These are phyloP conservation scores for Potamilus streckersoni DNA, from an alignment of 1,140 invertebrate species.

Conservation along the genomic window DNA sequence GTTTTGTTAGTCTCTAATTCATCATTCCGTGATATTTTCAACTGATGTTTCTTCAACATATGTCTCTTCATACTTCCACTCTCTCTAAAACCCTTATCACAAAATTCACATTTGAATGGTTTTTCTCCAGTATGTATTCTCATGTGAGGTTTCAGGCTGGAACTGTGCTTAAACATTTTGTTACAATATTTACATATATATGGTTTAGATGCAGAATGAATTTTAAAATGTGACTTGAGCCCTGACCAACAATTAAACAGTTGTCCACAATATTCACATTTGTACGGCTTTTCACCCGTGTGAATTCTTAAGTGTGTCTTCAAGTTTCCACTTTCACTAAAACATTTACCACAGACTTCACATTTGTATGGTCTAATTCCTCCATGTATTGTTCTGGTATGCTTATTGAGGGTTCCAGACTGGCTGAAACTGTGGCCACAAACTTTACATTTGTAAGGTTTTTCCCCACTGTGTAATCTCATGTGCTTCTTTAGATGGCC, in stretches of 20 bases:
- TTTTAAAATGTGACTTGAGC: conserved; percentile 30
- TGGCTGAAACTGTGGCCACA: not conserved
- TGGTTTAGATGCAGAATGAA: conserved; percentile 43
- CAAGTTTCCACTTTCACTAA: conserved; percentile 8
- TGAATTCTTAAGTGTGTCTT: conserved; percentile 19
- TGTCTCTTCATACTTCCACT: too few species aligned
- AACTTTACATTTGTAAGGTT: conserved; percentile 5
- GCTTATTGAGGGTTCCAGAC: not conserved
- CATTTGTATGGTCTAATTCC: conserved; percentile 7
- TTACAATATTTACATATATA: conserved; percentile 36
- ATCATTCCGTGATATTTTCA: too few species aligned
- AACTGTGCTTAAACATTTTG: not conserved
- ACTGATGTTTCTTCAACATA: too few species aligned
- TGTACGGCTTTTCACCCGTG: not conserved
- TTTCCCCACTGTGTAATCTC: conserved; percentile 8
- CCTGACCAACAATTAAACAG: conserved; percentile 30
- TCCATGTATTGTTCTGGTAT: conserved; percentile 5
- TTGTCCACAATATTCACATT: conserved; percentile 38
- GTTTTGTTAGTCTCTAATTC: too few species aligned
- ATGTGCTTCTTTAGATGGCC: conserved; percentile 7
- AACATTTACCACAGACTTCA: conserved; percentile 9
- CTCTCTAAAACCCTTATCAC: too few species aligned
- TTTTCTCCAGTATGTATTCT: too few species aligned
- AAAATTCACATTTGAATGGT: too few species aligned
- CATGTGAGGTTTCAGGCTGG: too few species aligned